phyloP scores from a whole-genome alignment of 2,888 invertebrate species.

The Agrotis segetum region DNA sequence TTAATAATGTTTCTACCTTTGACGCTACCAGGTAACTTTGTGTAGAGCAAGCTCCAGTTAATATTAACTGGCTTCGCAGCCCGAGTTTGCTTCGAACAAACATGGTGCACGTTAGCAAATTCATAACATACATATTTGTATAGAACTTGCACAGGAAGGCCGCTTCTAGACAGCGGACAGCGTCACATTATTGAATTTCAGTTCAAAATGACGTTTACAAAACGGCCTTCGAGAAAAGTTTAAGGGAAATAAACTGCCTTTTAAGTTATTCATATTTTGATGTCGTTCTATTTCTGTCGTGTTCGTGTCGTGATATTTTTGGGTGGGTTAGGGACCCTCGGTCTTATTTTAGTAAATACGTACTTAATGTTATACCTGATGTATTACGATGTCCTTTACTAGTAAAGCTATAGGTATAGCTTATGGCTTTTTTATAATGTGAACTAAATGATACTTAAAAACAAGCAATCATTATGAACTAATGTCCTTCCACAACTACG shows the following conservation, averaged over 20 bases:
- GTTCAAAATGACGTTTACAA: constrained; percentile 66
- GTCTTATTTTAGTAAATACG: too few relatives aligned
- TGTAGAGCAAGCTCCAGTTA: constrained; percentile 60
- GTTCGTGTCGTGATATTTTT: constrained; percentile 14
- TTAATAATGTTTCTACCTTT: constrained; percentile 42
- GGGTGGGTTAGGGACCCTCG: too few relatives aligned
- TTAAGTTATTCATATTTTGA: constrained; percentile 25
- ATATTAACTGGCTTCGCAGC: constrained; percentile 68
- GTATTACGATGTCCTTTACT: too few relatives aligned
- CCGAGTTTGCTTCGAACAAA: constrained; percentile 72
- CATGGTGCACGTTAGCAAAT: constrained; percentile 67
- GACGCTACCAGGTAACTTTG: constrained; percentile 37
- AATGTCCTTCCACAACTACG: too few relatives aligned
- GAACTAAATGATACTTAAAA: too few relatives aligned
- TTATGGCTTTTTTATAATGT: background rate
- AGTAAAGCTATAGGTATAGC: too few relatives aligned
- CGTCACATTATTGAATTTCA: constrained; percentile 74
- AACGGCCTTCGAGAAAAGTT: constrained; percentile 41
- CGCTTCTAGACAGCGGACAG: constrained; percentile 56
- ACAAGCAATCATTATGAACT: background rate
- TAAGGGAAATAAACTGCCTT: constrained; percentile 29
- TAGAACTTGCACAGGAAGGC: constrained; percentile 29
- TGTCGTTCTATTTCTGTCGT: constrained; percentile 17
- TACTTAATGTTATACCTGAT: too few relatives aligned
- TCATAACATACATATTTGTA: constrained; percentile 41